Evolutionary conservation across 2,113 vertebrate species (phyloP), one percentile per base, ranked within the genome.

Genomic region (Coregonus clupeaformis): DNA sequence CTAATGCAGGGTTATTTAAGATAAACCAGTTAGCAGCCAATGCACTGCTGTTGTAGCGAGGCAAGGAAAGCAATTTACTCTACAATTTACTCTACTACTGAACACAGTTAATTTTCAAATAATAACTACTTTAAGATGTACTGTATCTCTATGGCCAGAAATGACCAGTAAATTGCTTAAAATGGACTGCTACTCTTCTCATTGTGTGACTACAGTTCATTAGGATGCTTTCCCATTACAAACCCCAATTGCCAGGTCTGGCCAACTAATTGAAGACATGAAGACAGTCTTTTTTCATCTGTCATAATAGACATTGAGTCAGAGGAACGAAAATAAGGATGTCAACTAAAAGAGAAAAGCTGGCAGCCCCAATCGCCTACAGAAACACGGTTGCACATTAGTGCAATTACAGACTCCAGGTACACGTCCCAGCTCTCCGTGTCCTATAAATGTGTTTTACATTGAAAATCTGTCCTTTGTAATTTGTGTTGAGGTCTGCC

Each of bases 391-490:
- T 76, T 83, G 78, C 87, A 85, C 89, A 90, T 94, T 89, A 92
- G 92, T 42, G 88, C 89, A 93, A 92, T 94, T 94, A 93, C 9
- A 87, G 82, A 86, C 36, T 84, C 86, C 60, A 29, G 89, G 85
- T 91, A 92, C 91, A 81, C 91, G 87, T 92, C 91, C 90, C 87
- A 90, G 77, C 84, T 91, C 76, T 84, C 88, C 91, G 89, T 20
- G 57, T 87, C 92, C 92, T 85, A 91, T 86, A 89, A 91, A 92
- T 91, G 89, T 87, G 82, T 90, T 91, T 91, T 91, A 86, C 85
- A 86, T 73, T 87, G 87, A 22, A 47, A 91, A 89, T 81, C 80
- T 87, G 84, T 82, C 86, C 81, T 57, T 86, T 88, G 84, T 88
- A 87, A 90, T 91, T 93, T 90, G 84, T 73, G 78, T 75, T 80